phyloP scores from a whole-genome alignment of 2,888 invertebrate genomes.

The Caenorhabditis sulstoni region DNA sequence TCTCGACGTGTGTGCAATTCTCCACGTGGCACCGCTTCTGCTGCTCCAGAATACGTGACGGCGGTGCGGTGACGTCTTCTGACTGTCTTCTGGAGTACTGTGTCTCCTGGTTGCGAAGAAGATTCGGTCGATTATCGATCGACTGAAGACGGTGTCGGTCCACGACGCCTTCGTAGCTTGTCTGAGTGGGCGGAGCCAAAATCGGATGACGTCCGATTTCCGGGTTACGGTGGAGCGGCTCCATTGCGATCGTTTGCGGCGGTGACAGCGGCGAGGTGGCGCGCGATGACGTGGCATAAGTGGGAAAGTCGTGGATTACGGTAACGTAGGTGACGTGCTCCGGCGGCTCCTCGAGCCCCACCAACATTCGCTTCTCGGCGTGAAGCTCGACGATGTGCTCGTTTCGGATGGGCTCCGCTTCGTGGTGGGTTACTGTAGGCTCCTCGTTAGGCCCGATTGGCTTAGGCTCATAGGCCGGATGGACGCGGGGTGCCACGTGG shows the following conservation, averaged over 20 bases:
- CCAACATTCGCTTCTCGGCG: slow-evolving; percentile 52
- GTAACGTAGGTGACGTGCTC: slow-evolving; percentile 30
- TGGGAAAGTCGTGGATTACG: slow-evolving; percentile 11
- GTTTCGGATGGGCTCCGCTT: too few species aligned
- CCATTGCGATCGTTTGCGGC: neutral
- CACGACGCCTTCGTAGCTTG: slow-evolving; percentile 1
- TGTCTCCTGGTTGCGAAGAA: slow-evolving; percentile 6
- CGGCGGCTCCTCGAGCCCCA: slow-evolving; percentile 26
- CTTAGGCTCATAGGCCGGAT: too few species aligned
- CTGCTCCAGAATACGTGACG: slow-evolving; percentile 8
- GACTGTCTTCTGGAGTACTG: slow-evolving; percentile 35
- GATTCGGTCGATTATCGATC: neutral
- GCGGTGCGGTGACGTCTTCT: neutral
- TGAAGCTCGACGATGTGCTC: slow-evolving; percentile 40
- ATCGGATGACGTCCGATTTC: slow-evolving; percentile 40
- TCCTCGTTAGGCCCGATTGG: too few species aligned
- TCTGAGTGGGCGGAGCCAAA: slow-evolving; percentile 14
- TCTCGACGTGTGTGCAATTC: slow-evolving; percentile 52
- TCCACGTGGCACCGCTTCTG: slow-evolving; percentile 34
- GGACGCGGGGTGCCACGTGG: slow-evolving; percentile 1
- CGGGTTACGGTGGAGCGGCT: slow-evolving; percentile 25
- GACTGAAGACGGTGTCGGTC: neutral
- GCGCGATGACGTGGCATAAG: slow-evolving; percentile 21
- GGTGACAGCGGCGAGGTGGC: neutral
- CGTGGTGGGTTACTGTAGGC: too few species aligned